Conservation (phyloP, 2,797 vertebrate genomes). For the Gymnoscopelus braueri region DNA sequence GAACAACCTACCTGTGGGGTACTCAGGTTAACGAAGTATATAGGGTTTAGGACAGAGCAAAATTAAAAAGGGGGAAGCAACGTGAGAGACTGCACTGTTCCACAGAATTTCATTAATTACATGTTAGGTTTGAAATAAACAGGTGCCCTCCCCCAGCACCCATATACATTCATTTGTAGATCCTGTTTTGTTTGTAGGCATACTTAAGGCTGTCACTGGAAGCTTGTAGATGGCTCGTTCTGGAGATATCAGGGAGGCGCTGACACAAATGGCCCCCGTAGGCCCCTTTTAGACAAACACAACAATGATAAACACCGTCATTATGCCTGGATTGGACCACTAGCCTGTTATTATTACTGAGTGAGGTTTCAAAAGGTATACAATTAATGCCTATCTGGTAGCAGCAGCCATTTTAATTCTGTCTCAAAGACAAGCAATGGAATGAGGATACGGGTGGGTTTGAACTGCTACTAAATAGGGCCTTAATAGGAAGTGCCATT, state of each 20-base stretch:
- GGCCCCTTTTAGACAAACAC: conserved; percentile 62
- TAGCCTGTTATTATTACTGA: conserved; percentile 72
- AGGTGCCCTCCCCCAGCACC: conserved; percentile 13
- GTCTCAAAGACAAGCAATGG: conserved; percentile 41
- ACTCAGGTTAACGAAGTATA: background rate
- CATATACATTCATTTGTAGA: conserved; percentile 39
- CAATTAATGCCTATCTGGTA: conserved; percentile 75
- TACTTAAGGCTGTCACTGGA: conserved; percentile 64
- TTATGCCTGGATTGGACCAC: conserved; percentile 62
- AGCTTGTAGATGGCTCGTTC: conserved; percentile 45
- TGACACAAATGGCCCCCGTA: conserved; percentile 46
- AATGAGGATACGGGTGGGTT: conserved; percentile 39
- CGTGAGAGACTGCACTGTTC: conserved; percentile 17
- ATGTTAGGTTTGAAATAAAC: conserved; percentile 52
- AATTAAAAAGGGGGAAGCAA: conserved; percentile 8
- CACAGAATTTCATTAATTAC: conserved; percentile 55
- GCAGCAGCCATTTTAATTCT: conserved; percentile 54
- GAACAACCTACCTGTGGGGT: no score
- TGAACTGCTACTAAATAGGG: background rate
- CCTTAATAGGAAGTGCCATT: background rate
- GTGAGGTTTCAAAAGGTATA: conserved; percentile 57
- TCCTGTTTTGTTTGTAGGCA: conserved; percentile 28
- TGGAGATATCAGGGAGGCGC: conserved; percentile 48
- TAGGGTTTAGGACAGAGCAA: background rate
- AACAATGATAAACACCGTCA: conserved; percentile 75